Base-by-base conservation (phyloP, 2,113 vertebrate genomes). In the Hymenochirus boettgeri region DNA sequence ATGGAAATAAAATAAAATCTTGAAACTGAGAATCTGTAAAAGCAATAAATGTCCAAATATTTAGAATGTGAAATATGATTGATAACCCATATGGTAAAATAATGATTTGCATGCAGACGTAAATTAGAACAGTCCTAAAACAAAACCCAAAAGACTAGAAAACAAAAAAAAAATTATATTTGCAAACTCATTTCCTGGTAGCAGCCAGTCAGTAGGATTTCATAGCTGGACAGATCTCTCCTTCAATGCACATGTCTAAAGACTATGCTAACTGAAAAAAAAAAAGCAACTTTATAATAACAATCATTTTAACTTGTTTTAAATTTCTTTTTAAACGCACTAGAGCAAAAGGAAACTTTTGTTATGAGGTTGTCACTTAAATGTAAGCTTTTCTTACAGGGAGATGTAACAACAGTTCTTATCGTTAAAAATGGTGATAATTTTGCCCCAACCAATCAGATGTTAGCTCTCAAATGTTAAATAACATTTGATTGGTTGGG, bases 51-150 rank as follows among this genome's bases (percentile, higher is more conserved):
- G 65, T 69, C 65, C 25, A 42, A 19, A 26, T 21, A 42, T 58
- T 60, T 60, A 69, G 60, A 69, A 69, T 29, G 65, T 69, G 65
- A 69, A 69, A 53, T 69, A 60, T 69, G 65, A 69, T 60, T 69
- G 65, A 69, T 69, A 69, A 69, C 56, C 65, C 65, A 69, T 69
- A 69, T 69, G 65, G 15, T 33, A 23, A 37, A 39, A 60, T 45
- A 58, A 18, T 23, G 22, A 22, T 48, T 48, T 22, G 55, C 22
- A 27, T 58, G 65, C 11, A 18, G n/a, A 48, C 56, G 53, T 52
- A 69, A 46, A 69, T 60, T 69, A 69, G 60, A 69, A 69, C 23
- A 18, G 64, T 57, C 33, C 58, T 60, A 69, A 60, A 50, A n/a
- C 18, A 24, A 53, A 22, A 52, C 65, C 65, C 65, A 8, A 29